A percentile compares a stretch with the other conserved stretches of the same genome.
These are phyloP conservation scores for Drosophila percnosoma DNA, from an alignment of 2,888 invertebrate genomes.

Conservation along the genomic window DNA sequence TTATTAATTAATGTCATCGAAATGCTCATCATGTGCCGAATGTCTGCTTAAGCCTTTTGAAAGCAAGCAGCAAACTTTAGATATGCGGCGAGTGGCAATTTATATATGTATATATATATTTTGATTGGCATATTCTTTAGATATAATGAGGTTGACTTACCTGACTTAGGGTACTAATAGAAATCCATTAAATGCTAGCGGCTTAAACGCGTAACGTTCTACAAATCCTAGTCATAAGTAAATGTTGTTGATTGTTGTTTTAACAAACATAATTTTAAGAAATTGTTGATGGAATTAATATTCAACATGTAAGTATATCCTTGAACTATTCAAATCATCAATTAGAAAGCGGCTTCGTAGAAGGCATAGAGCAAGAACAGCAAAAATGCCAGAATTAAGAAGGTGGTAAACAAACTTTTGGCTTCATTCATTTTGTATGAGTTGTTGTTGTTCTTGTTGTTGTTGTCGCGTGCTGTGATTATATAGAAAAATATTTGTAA, in stretches of 20 bases:
- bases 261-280: constrained; percentile 29
- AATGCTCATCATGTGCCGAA: constrained; percentile 21
- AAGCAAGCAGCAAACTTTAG: constrained; percentile 3
- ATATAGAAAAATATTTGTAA: constrained; percentile 31
- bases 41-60: constrained; percentile 15
- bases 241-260: constrained; percentile 40
- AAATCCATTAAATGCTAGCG: constrained; percentile 82
- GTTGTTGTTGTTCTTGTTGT: constrained; percentile 51
- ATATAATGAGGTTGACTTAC: constrained; percentile 49
- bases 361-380: constrained; percentile 89
- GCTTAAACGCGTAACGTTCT: constrained; percentile 73
- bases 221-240: constrained; percentile 60
- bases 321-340: constrained; percentile 61
- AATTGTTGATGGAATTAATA: constrained; percentile 64
- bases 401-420: constrained; percentile 89
- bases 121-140: not conserved
- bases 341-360: constrained; percentile 87
- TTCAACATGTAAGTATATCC: constrained; percentile 74
- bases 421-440: constrained; percentile 86
- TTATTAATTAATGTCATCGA: constrained; percentile 55
- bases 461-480: constrained; percentile 42
- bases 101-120: not conserved
- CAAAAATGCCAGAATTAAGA: constrained; percentile 89
- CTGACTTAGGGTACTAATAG: constrained; percentile 76
- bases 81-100: constrained; percentile 7